A percentile compares a stretch with the other conserved stretches of the same genome.
Conservation (phyloP, 2,888 invertebrate species). For the Aricia artaxerxes region DNA sequence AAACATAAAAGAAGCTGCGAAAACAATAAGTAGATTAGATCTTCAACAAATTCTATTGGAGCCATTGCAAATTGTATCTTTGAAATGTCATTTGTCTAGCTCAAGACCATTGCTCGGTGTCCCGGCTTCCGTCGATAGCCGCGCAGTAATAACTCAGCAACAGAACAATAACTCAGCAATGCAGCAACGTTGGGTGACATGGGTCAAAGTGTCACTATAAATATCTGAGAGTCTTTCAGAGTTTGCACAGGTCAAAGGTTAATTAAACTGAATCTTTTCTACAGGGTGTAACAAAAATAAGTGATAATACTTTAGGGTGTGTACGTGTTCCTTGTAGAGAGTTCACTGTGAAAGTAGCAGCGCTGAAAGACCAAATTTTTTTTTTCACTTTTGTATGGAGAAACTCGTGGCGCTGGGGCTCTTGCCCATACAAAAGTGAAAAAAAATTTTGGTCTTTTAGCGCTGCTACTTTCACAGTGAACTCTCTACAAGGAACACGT, state of each 20-base stretch:
- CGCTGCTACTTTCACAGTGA: no score
- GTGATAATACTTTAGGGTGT: no score
- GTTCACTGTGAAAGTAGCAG: no score
- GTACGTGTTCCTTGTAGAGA: no score
- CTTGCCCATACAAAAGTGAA: no score
- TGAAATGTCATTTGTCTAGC: conserved; percentile 15
- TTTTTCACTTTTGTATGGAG: no score
- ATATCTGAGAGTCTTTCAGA: not conserved
- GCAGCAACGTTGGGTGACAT: not conserved
- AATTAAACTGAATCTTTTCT: not conserved
- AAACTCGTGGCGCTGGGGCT: no score
- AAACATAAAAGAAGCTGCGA: not conserved
- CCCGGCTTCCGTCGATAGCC: conserved; percentile 2
- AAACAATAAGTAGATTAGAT: not conserved
- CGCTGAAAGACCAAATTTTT: no score
- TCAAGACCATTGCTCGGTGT: not conserved
- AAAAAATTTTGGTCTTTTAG: no score
- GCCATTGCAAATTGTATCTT: conserved; percentile 3
- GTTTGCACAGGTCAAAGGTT: not conserved
- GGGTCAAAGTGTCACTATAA: conserved; percentile 11
- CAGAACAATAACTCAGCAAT: not conserved
- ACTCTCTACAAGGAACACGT: no score
- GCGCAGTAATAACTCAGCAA: not conserved
- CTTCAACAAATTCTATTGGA: not conserved
- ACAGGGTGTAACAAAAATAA: no score